phyloP scores from a whole-genome alignment of 2,888 invertebrate species.

The Balanococcus diminutus region DNA sequence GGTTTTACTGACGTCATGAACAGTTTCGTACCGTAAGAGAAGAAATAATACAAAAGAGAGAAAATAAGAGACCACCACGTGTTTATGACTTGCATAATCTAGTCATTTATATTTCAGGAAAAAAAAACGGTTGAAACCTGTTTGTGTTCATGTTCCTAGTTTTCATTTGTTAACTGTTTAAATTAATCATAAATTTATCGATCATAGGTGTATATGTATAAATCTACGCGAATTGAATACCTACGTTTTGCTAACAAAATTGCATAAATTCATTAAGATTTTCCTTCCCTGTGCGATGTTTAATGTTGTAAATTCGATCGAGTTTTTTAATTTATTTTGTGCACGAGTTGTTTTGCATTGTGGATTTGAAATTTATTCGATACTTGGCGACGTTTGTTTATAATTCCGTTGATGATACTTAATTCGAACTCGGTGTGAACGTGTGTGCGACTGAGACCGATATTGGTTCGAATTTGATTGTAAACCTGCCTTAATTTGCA shows the following conservation, averaged over 20 bases:
- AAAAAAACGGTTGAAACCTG: slow-evolving; percentile 48
- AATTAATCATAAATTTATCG: slow-evolving; percentile 39
- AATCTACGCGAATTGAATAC: background rate
- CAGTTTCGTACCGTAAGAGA: slow-evolving; percentile 1
- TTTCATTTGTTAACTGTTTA: slow-evolving; percentile 45
- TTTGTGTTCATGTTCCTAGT: slow-evolving; percentile 52
- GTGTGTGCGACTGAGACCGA: background rate
- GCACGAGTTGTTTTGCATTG: background rate
- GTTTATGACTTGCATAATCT: slow-evolving; percentile 45
- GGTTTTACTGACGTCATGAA: slow-evolving; percentile 48
- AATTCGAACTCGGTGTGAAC: slow-evolving; percentile 1
- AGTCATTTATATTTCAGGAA: slow-evolving; percentile 49
- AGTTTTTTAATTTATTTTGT: slow-evolving; percentile 12
- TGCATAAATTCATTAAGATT: slow-evolving; percentile 24
- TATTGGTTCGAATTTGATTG: background rate
- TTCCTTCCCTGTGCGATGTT: background rate
- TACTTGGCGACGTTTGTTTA: background rate
- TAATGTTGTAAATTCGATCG: background rate
- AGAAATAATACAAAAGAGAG: background rate
- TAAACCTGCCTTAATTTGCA: slow-evolving; percentile 21
- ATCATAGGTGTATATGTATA: background rate
- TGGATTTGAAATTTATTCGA: background rate
- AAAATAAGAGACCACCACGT: slow-evolving; percentile 34
- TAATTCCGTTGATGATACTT: background rate
- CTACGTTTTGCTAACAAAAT: background rate